These are phyloP conservation scores for Regulus satrapa DNA, from an alignment of 2,113 vertebrate species.

Conservation along the genomic window DNA sequence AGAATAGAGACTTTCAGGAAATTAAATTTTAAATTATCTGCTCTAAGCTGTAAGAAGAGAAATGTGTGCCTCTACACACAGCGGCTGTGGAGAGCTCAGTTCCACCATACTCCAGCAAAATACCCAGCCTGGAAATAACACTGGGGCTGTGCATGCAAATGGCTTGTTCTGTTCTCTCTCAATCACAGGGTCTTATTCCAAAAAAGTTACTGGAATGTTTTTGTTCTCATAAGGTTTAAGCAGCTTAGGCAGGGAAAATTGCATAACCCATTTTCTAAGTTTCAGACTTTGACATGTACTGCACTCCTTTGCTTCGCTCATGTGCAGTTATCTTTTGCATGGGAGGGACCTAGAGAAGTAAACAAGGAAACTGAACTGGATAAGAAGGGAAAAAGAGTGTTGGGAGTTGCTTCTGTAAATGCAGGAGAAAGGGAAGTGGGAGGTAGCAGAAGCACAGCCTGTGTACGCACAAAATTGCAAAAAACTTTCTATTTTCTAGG, in stretches of 20 bases:
- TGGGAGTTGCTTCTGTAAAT: not conserved
- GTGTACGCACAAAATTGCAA: not conserved
- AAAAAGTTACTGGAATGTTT: constrained; percentile 25
- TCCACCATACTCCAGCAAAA: not conserved
- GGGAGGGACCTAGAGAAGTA: not conserved
- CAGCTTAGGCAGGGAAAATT: constrained; percentile 29
- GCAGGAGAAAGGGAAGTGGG: not conserved
- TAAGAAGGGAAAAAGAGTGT: not conserved
- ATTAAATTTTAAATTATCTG: constrained; percentile 42
- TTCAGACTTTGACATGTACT: not conserved
- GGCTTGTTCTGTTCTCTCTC: not conserved
- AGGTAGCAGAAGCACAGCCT: not conserved
- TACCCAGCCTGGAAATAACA: not conserved
- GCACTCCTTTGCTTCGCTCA: not conserved
- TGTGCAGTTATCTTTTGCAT: not conserved
- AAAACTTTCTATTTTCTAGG: not conserved
- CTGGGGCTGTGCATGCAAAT: accelerated
- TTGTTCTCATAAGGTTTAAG: not conserved
- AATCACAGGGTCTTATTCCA: not conserved
- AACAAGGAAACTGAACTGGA: not conserved
- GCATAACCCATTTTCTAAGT: not conserved
- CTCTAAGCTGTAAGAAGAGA: not conserved
- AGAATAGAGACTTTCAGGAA: not conserved
- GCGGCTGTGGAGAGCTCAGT: not conserved
- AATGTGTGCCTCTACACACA: not conserved